These are phyloP conservation scores for Scaeva pyrastri DNA, from an alignment of 2,888 invertebrate species.

Conservation along the genomic window DNA sequence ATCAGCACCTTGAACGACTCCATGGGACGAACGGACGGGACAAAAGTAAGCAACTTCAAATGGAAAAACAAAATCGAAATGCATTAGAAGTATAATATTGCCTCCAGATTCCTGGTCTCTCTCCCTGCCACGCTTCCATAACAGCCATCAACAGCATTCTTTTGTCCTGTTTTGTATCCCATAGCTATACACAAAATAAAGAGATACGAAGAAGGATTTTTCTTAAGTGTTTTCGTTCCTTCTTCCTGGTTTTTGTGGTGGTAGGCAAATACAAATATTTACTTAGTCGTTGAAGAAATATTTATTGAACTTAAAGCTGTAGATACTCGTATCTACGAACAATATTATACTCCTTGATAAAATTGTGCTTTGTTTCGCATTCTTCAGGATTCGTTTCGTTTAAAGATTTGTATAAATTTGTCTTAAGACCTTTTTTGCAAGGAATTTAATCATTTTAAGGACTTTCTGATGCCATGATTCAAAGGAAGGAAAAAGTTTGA, in stretches of 20 bases:
- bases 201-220: conserved; percentile 39
- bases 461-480: conserved; percentile 1
- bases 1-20: neutral
- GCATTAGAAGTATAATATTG: neutral
- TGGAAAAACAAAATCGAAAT: neutral
- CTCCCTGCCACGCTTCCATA: no score
- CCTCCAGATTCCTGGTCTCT: neutral
- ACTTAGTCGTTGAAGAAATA: conserved; percentile 19
- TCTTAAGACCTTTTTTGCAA: neutral
- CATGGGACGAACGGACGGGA: neutral
- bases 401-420: no score
- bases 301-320: conserved; percentile 36
- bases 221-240: conserved; percentile 27
- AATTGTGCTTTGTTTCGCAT: no score
- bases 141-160: neutral
- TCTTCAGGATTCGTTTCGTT: no score
- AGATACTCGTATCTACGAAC: no score
- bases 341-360: no score
- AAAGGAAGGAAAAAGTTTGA: no score
- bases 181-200: neutral
- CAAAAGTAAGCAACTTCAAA: neutral
- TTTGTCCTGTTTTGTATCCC: conserved; percentile 2
- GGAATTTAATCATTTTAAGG: neutral
- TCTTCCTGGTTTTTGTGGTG: neutral
- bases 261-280: conserved; percentile 46